Evolutionary conservation across 2,113 vertebrate species (phyloP).

Genomic region (Uropsilus gracilis): DNA sequence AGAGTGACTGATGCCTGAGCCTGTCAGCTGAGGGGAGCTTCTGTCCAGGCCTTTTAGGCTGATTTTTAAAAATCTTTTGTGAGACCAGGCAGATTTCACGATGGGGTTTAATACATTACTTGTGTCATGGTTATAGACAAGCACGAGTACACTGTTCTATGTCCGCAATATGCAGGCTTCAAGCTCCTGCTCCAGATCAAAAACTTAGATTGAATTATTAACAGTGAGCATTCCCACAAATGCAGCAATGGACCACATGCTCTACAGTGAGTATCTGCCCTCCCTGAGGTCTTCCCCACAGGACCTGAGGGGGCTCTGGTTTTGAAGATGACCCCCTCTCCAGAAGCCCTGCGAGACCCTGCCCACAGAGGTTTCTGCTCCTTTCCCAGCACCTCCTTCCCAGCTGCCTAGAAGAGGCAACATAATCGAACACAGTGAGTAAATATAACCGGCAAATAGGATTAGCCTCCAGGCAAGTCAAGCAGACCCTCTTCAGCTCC

Average conservation of each 20-base stretch:
- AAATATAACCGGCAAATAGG: not conserved
- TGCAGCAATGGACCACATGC: not conserved
- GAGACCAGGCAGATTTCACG: not conserved
- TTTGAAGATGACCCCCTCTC: not conserved
- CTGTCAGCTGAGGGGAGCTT: not conserved
- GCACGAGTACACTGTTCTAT: not conserved
- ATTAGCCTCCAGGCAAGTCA: not conserved
- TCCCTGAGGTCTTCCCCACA: not conserved
- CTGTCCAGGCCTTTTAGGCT: not conserved
- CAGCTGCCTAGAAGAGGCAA: not conserved
- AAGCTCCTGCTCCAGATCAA: not conserved
- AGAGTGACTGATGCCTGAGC: not conserved
- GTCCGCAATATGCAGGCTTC: conserved; percentile 5
- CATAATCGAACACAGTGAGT: conserved; percentile 25
- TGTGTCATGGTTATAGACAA: not conserved
- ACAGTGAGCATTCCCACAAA: not conserved
- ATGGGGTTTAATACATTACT: not conserved
- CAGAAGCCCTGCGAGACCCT: not conserved
- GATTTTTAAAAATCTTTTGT: not conserved
- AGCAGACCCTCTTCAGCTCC: not conserved
- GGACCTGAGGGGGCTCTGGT: not conserved
- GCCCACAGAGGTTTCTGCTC: not conserved
- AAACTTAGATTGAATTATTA: conserved; percentile 35
- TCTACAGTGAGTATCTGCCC: not conserved
- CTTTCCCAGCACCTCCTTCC: not conserved